phyloP scores from a whole-genome alignment of 2,888 invertebrate species.

The Lithophane semibrunnea region DNA sequence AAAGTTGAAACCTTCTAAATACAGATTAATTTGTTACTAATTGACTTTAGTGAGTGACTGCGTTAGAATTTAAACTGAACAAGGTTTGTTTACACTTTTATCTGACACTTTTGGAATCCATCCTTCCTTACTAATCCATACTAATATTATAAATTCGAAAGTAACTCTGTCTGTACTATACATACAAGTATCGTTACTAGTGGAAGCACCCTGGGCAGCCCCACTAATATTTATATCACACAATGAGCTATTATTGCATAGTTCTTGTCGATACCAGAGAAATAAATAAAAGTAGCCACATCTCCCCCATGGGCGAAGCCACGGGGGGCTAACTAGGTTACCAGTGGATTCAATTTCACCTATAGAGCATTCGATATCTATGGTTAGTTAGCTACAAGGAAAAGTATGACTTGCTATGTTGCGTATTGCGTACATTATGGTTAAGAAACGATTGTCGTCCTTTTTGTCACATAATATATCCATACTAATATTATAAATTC shows the following conservation, averaged over 20 bases:
- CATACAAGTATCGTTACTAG: background rate
- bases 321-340: constrained; percentile 29
- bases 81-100: background rate
- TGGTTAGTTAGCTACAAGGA: background rate
- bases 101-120: background rate
- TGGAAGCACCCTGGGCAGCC: background rate
- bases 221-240: background rate
- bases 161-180: background rate
- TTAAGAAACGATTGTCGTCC: background rate
- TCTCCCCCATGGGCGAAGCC: constrained; percentile 3
- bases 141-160: no score
- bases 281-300: background rate
- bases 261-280: background rate
- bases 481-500: no score
- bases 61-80: background rate
- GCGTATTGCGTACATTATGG: background rate
- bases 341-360: constrained; percentile 31
- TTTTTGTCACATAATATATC: background rate
- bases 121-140: no score
- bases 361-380: background rate
- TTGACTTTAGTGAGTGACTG: background rate
- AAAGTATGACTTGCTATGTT: background rate
- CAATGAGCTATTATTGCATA: background rate
- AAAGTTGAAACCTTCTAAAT: background rate
- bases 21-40: background rate